Base-by-base conservation (phyloP, 2,797 vertebrate genomes). In the Apogon talboti region DNA sequence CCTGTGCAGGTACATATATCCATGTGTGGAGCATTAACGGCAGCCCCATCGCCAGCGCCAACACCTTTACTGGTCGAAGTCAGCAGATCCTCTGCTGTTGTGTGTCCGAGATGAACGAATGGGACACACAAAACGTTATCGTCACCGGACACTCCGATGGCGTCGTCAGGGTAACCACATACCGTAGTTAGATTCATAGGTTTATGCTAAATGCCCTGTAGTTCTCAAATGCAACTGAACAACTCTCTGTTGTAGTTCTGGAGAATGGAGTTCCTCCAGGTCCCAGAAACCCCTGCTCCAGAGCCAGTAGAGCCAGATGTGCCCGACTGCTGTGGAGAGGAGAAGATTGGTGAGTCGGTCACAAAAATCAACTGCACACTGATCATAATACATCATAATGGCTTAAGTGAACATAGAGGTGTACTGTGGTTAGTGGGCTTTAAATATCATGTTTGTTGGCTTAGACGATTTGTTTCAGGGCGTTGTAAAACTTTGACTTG, bases 11-110 rank as follows among this genome's bases (percentile, higher is more conserved):
- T 24, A 99, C 97, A 0, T 95, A 98, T 54, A 97, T 99, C 74
- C 96, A 99, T 0, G 94, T 99, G 54, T 99, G 98, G 98, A 99
- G 97, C 91, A 99, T 99, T 41, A 99, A 99, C 0, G 98, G 98
- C 73, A 98, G 94, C 82, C 98, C 98, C 2, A 89, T 98, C 0
- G 95, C 97, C 80, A 99, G 97, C 1, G 96, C 96, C 3, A 99
- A 98, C 92, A 99, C 98, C 0, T 99, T 99, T 92, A 98, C 98
- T 0, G 98, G 98, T 6, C 93, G 96, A 72, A 98, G 96, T 84
- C 97, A 99, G 90, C 97, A 97, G 70, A 99, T 99, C 38, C 76
- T 96, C 64, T 99, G 98, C 90, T 98, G 97, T 89, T 98, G 97
- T 50, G 93, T 99, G 74, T 99, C 98, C 0, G 98, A 99, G 92